phyloP scores from a whole-genome alignment of 2,113 vertebrate genomes.

The Chaenocephalus aceratus region DNA sequence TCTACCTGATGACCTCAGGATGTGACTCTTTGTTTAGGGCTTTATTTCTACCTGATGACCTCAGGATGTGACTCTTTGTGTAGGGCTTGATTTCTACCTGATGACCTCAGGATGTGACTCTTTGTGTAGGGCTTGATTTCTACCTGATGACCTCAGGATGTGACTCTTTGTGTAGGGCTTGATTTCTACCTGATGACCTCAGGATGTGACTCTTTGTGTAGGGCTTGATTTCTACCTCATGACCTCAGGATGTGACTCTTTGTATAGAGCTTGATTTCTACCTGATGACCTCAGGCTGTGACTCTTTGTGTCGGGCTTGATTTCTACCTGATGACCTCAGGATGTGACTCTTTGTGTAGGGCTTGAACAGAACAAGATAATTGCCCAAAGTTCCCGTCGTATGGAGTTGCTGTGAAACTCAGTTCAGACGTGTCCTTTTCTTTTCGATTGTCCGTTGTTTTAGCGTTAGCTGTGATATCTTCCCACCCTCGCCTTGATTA shows the following conservation, averaged over 20 bases:
- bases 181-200: too few relatives aligned
- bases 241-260: slow-evolving; percentile 10
- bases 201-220: slow-evolving; percentile 19
- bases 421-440: slow-evolving; percentile 66
- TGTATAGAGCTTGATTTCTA: slow-evolving; percentile 27
- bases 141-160: too few relatives aligned
- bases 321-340: slow-evolving; percentile 9
- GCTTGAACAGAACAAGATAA: slow-evolving; percentile 56
- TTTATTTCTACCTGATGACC: too few relatives aligned
- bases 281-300: slow-evolving; percentile 11
- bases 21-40: too few relatives aligned
- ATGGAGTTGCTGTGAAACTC: slow-evolving; percentile 73
- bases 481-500: slow-evolving; percentile 71
- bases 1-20: slow-evolving; percentile 13
- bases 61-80: slow-evolving; percentile 17
- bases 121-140: too few relatives aligned
- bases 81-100: slow-evolving; percentile 22
- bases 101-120: too few relatives aligned
- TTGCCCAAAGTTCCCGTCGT: slow-evolving; percentile 67
- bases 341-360: slow-evolving; percentile 20
- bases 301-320: neutral
- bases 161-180: too few relatives aligned
- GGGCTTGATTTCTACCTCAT: slow-evolving; percentile 22
- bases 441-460: neutral
- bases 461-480: neutral